These are phyloP conservation scores for Alligator mississippiensis DNA, from an alignment of 2,113 vertebrate genomes.

Conservation along the genomic window DNA sequence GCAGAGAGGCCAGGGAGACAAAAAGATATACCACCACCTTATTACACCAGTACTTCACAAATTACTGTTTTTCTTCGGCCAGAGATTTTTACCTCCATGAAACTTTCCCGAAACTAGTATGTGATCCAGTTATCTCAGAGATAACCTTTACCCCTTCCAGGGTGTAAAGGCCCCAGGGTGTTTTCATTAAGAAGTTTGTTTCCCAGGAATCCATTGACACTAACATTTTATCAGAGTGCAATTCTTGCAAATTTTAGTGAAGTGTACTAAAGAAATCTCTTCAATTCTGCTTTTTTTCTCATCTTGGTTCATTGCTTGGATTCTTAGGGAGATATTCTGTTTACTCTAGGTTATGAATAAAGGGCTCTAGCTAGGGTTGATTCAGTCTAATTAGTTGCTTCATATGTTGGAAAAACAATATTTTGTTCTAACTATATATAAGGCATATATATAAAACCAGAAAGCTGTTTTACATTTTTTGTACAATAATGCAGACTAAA, in stretches of 20 bases:
- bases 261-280: not conserved
- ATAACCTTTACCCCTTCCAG: not conserved
- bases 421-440: not conserved
- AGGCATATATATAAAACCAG: not conserved
- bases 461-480: not conserved
- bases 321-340: not conserved
- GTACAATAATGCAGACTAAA: not conserved
- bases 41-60: not conserved
- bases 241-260: not conserved
- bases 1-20: not conserved
- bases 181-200: not conserved
- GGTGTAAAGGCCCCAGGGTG: accelerated
- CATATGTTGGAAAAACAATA: accelerated
- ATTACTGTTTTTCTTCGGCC: accelerated
- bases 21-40: no score
- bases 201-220: accelerated
- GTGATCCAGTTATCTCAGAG: not conserved
- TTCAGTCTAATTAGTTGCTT: accelerated
- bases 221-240: accelerated
- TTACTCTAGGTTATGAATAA: not conserved
- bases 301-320: not conserved
- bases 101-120: not conserved
- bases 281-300: no score
- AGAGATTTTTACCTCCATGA: not conserved
- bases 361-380: no score